Evolutionary conservation across 2,113 vertebrate genomes (phyloP).

Genomic region (Eulemur rufifrons): DNA sequence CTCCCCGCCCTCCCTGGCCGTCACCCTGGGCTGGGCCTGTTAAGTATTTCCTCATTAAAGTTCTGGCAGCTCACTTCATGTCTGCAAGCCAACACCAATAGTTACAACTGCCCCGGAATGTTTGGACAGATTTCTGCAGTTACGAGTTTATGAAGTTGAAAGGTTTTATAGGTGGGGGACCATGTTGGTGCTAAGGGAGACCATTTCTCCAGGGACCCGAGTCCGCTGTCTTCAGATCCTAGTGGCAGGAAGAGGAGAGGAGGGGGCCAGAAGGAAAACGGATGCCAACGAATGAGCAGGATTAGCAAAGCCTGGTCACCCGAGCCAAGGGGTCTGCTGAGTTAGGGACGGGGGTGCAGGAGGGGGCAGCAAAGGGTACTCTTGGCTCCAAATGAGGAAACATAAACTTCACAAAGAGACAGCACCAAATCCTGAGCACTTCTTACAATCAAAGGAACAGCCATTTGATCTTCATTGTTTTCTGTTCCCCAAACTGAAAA

Average conservation of each 20-base stretch:
- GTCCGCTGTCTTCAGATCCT: constrained; percentile 70
- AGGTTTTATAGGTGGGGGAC: constrained; percentile 73
- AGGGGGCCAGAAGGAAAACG: constrained; percentile 11
- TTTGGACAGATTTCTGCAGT: constrained; percentile 83
- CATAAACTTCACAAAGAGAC: background rate
- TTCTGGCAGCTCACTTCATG: constrained; percentile 75
- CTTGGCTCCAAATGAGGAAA: background rate
- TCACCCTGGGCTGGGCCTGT: constrained; percentile 74
- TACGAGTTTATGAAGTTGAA: constrained; percentile 81
- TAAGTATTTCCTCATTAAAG: constrained; percentile 83
- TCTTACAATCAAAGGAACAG: background rate
- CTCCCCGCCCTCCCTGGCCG: constrained; percentile 68
- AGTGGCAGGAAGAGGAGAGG: background rate
- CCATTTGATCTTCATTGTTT: background rate
- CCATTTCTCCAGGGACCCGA: constrained; percentile 54
- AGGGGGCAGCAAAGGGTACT: background rate
- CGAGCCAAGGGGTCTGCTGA: background rate
- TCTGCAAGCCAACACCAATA: constrained; percentile 84
- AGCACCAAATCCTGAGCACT: background rate
- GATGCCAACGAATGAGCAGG: background rate
- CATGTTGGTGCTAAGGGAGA: constrained; percentile 65
- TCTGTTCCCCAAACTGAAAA: background rate
- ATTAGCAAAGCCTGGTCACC: background rate
- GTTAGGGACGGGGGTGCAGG: background rate
- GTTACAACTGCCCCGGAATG: constrained; percentile 77